These are phyloP conservation scores for Diachasmimorpha longicaudata DNA, from an alignment of 1,140 invertebrate genomes.

Conservation along the genomic window DNA sequence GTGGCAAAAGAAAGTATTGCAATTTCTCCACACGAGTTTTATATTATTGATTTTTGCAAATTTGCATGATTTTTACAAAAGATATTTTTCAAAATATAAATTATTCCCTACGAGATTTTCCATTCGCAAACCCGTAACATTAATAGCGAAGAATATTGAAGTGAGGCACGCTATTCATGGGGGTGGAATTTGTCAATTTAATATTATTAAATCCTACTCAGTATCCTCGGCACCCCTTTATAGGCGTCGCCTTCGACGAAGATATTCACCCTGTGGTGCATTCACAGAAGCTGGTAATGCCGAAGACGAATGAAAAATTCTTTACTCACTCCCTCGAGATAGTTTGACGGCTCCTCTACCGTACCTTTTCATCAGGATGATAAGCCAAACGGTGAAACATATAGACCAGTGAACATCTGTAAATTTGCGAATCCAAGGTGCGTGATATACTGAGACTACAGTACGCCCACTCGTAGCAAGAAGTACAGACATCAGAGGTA, in stretches of 20 bases:
- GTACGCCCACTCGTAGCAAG: background rate
- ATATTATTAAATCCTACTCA: too few relatives aligned
- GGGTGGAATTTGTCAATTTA: too few relatives aligned
- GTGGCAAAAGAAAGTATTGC: background rate
- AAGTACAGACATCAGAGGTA: constrained; percentile 41
- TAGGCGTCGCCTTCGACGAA: background rate
- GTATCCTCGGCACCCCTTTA: too few relatives aligned
- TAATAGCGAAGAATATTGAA: too few relatives aligned
- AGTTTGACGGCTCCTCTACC: background rate
- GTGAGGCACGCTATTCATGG: too few relatives aligned
- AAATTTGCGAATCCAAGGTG: constrained; percentile 38
- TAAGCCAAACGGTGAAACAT: background rate
- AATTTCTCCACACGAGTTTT: background rate
- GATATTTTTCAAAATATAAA: too few relatives aligned
- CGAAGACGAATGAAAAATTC: background rate
- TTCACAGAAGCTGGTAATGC: background rate
- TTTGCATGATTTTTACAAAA: too few relatives aligned
- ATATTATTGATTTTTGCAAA: too few relatives aligned
- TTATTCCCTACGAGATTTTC: too few relatives aligned
- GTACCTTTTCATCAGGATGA: constrained; percentile 9
- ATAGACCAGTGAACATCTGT: constrained; percentile 33
- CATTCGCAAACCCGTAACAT: too few relatives aligned
- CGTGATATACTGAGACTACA: constrained; percentile 25
- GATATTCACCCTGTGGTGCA: background rate
- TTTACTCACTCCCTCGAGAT: background rate